A percentile compares a stretch with the other conserved stretches of the same genome.
phyloP scores from a whole-genome alignment of 1,140 invertebrate genomes.

The Bombus cullumanus region DNA sequence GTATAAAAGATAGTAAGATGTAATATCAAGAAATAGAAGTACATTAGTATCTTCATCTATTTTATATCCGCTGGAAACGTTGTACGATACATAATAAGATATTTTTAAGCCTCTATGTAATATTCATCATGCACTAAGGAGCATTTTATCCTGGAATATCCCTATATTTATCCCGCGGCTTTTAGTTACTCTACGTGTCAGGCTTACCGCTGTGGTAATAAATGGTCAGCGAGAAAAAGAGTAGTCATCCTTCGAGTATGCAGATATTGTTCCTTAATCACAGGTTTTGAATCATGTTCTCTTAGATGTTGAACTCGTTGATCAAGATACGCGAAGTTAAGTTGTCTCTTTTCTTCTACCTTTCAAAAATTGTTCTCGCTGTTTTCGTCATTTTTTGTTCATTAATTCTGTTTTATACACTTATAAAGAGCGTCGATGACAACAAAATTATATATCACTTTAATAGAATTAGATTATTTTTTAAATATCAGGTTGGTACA shows the following conservation, averaged over 20 bases:
- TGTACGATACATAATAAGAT: background rate
- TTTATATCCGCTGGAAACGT: background rate
- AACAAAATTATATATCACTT: too few species aligned
- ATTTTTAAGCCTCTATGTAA: slow-evolving; percentile 45
- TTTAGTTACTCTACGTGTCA: slow-evolving; percentile 43
- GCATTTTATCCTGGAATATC: slow-evolving; percentile 51
- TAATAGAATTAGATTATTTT: too few species aligned
- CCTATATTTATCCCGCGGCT: slow-evolving; percentile 48
- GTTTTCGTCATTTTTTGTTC: too few species aligned
- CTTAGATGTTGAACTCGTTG: slow-evolving; percentile 19
- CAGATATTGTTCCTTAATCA: slow-evolving; percentile 62
- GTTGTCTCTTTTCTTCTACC: too few species aligned
- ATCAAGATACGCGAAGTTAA: background rate
- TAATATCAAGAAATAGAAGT: background rate
- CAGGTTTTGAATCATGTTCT: slow-evolving; percentile 49
- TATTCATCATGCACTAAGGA: slow-evolving; percentile 17
- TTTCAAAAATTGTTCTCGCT: too few species aligned
- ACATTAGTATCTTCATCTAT: background rate
- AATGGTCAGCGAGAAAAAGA: slow-evolving; percentile 53
- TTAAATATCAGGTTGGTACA: too few species aligned
- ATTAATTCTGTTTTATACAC: too few species aligned
- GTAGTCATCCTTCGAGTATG: slow-evolving; percentile 64
- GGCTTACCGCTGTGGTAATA: slow-evolving; percentile 54
- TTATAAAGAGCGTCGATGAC: too few species aligned
- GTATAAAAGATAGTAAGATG: background rate